Evolutionary conservation across 2,113 vertebrate genomes (phyloP), one percentile per base, ranked within the genome.

Genomic region (Oncorhynchus keta): DNA sequence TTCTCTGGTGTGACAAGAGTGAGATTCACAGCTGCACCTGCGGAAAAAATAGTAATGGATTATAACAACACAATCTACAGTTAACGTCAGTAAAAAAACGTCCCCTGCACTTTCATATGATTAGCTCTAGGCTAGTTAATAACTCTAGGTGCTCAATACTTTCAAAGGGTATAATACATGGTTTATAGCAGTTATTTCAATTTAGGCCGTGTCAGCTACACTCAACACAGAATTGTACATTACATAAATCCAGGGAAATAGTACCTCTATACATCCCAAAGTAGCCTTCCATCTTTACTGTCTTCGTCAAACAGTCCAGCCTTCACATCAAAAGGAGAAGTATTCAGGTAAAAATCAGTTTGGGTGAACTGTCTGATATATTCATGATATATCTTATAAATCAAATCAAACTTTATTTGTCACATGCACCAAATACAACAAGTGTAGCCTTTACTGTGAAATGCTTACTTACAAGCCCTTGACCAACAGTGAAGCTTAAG

Each of bases 181-280:
- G 1, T 22, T 22, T 5, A 22, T 5, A 3, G 39, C 39, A 22
- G 59, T 62, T 24, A 22, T n/a, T 62, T 22, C 3, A 24, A 22
- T 62, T 22, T n/a, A 74, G 49, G 13, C 16, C 0, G 51, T 11
- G 2, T 45, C 39, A 11, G 9, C 39, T 45, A 45, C 39, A 55
- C 51, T 18, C 51, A 14, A 55, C 51, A 55, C 51, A 55, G 51
- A 55, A 55, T 18, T 18, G 16, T 14, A 18, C 51, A 14, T 55
- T 18, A 55, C 51, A 55, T 55, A 1, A 55, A 55, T 55, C 51
- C 16, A 9, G 35, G 73, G 76, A 72, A 77, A 79, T 3, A 76
- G 88, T 91, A 99, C 98, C 98, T 88, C 98, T 93, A 79, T 99
- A 99, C 95, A 98, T 99, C 89, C 98, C 98, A 76, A 99, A 99